Base-by-base conservation (phyloP, 92 coral and sea anemone species). In the Epizoanthus scotinus region DNA sequence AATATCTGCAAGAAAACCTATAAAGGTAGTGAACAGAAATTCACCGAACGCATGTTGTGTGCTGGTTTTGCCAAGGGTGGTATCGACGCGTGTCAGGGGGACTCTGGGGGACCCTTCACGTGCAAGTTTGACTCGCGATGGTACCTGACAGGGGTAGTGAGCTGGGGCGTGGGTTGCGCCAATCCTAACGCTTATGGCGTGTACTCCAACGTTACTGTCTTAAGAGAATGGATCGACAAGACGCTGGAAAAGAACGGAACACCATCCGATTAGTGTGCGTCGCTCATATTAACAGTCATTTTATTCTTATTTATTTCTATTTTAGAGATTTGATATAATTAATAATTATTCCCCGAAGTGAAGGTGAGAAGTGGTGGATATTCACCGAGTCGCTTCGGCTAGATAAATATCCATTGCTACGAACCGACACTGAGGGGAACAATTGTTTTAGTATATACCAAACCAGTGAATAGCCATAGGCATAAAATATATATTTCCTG, bases 101-200 rank as follows among this genome's bases (percentile, higher is more conserved):
- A 84, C 49, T 77, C 83, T 13, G 87, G 87, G 63, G 87, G 87
- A 15, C 87, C 87, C 58, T 71, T 85, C 72, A 77, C 82, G 55
- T 85, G 88, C 70, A 50, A 78, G 52, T 54, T 52, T 64, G 78
- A 70, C 59, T 70, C 67, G n/a, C 84, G 67, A 17, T 85, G 88
- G 88, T 78, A 85, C 78, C 61, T 85, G 81, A 78, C 82, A 58
- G 88, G 88, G 38, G 88, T 82, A 27, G 88, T 85, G 20, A 85
- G 88, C 78, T 85, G 88, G 88, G 88, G 88, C n/a, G 70, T 85
- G 44, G 88, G 88, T 1, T 85, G 88, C 6, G 88, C 88, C 53
- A 29, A 67, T 27, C 62, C 58, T 2, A 85, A 85, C 27, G 84
- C 88, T 1, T 85, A 63, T 34, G 88, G 88, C 0, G 88, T 85